Evolutionary conservation across 64 coral and sea anemone species (phyloP).

Genomic region (Pachyseris speciosa): DNA sequence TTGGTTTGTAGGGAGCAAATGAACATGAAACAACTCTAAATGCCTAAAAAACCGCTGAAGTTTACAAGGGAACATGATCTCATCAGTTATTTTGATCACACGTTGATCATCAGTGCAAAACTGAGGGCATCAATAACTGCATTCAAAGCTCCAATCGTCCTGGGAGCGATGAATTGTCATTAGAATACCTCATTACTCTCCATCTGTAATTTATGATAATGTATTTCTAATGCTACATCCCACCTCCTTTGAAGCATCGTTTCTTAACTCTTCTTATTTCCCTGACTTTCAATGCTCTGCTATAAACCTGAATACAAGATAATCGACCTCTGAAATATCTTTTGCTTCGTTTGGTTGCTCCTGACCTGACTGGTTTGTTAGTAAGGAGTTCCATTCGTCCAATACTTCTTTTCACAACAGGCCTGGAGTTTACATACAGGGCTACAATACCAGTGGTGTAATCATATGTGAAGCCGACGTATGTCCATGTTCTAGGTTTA

Average conservation of each 20-base stretch:
- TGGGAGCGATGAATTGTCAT: too few species aligned
- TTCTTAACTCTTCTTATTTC: slow-evolving; percentile 24
- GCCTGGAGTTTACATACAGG: slow-evolving; percentile 22
- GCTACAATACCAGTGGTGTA: slow-evolving; percentile 18
- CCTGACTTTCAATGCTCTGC: neutral
- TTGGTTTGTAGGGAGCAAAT: too few species aligned
- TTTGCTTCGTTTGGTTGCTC: neutral
- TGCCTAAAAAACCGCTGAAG: too few species aligned
- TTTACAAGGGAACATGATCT: too few species aligned
- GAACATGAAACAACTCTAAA: too few species aligned
- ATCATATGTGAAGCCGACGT: slow-evolving; percentile 44
- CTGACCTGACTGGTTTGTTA: neutral
- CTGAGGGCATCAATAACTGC: too few species aligned
- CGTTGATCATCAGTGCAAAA: too few species aligned
- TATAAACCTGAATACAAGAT: slow-evolving; percentile 56
- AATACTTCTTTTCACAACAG: slow-evolving; percentile 20
- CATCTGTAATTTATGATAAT: too few species aligned
- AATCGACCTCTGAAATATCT: slow-evolving; percentile 41
- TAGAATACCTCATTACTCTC: too few species aligned
- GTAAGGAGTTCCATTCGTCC: slow-evolving; percentile 29
- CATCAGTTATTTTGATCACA: too few species aligned
- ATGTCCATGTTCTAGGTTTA: slow-evolving; percentile 39
- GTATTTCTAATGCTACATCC: neutral
- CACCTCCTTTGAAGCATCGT: slow-evolving; percentile 66
- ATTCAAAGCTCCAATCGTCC: too few species aligned